phyloP scores from a whole-genome alignment of 2,888 invertebrate species.

The Ethmia dodecea region DNA sequence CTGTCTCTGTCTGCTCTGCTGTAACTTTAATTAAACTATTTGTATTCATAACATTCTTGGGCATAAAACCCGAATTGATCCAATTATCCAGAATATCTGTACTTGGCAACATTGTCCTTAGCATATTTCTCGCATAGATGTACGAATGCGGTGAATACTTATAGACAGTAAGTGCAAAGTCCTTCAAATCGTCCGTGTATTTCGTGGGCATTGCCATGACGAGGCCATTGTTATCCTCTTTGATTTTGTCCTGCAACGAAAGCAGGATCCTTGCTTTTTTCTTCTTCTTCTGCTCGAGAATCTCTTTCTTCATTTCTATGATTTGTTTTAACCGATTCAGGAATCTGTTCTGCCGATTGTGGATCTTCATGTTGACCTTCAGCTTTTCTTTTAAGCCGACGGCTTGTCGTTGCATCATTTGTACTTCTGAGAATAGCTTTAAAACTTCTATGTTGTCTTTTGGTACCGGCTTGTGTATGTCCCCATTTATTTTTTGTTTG shows the following conservation, averaged over 20 bases:
- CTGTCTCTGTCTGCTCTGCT: slow-evolving; percentile 59
- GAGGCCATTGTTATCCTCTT: slow-evolving; percentile 59
- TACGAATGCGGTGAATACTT: slow-evolving; percentile 70
- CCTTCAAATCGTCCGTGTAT: slow-evolving; percentile 66
- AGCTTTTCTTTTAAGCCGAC: slow-evolving; percentile 52
- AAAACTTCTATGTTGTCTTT: slow-evolving; percentile 43
- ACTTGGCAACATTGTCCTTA: slow-evolving; percentile 63
- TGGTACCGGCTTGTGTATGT: slow-evolving; percentile 3
- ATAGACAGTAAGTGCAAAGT: slow-evolving; percentile 64
- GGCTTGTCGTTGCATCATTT: slow-evolving; percentile 56
- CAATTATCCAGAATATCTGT: slow-evolving; percentile 62
- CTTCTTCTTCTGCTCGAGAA: slow-evolving; percentile 56
- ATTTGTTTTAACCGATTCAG: slow-evolving; percentile 47
- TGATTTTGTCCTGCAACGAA: slow-evolving; percentile 63
- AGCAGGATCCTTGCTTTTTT: slow-evolving; percentile 62
- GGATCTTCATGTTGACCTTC: slow-evolving; percentile 51
- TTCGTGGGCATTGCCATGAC: slow-evolving; percentile 65
- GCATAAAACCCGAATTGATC: slow-evolving; percentile 53
- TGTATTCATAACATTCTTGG: slow-evolving; percentile 47
- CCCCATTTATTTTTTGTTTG: slow-evolving; percentile 14
- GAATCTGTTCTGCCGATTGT: slow-evolving; percentile 52
- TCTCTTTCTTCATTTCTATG: slow-evolving; percentile 55
- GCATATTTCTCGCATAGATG: slow-evolving; percentile 61
- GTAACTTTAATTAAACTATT: slow-evolving; percentile 54
- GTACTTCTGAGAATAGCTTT: slow-evolving; percentile 61